Conservation (phyloP, 2,888 invertebrate genomes). For the Tinea semifulvella region DNA sequence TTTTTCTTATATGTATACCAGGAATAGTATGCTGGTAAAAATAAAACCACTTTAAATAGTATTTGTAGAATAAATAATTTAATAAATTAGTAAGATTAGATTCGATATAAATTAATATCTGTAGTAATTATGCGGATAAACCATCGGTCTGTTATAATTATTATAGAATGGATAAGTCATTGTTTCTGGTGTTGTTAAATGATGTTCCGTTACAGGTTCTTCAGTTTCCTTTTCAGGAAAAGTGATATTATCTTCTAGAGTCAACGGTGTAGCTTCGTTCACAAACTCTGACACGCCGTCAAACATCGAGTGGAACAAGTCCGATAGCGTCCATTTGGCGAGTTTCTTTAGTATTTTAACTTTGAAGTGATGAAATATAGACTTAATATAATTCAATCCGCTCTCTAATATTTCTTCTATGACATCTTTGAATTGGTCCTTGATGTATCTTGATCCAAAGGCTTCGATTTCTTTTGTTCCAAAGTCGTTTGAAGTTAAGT, state of each 20-base stretch:
- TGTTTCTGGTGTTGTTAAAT: background rate
- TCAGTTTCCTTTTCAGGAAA: background rate
- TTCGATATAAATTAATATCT: background rate
- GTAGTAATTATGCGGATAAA: background rate
- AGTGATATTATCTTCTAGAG: constrained; percentile 15
- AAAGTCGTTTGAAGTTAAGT: background rate
- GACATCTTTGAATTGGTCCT: constrained; percentile 31
- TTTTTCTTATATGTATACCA: too few species aligned
- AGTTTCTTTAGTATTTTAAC: constrained; percentile 32
- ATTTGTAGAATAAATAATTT: background rate
- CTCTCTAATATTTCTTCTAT: constrained; percentile 30
- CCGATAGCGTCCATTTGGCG: constrained; percentile 31
- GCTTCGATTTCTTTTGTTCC: background rate
- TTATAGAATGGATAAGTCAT: background rate
- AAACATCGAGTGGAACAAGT: constrained; percentile 30
- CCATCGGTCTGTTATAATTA: background rate
- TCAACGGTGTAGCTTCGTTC: background rate
- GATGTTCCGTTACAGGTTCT: background rate
- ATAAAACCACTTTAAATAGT: background rate
- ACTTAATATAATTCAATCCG: constrained; percentile 25
- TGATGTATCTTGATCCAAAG: constrained; percentile 22
- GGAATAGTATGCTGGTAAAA: too few species aligned
- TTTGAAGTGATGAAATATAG: constrained; percentile 29
- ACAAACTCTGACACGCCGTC: constrained; percentile 33
- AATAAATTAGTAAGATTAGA: background rate